phyloP scores from a whole-genome alignment of 2,113 vertebrate species.

The Alethe castanea region DNA sequence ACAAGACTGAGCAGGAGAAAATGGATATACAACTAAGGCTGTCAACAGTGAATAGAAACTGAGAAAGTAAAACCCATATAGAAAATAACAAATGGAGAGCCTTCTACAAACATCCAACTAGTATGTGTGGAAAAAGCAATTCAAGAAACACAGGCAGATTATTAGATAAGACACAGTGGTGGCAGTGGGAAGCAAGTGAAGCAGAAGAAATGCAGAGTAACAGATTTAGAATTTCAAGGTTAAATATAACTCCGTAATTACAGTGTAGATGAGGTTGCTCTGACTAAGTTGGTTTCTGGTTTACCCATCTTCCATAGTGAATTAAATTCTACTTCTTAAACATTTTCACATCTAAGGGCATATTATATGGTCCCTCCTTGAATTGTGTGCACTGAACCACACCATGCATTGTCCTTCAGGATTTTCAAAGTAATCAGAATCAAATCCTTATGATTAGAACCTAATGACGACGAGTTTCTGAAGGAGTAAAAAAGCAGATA shows the following conservation, averaged over 20 bases:
- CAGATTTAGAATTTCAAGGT: background rate
- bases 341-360: background rate
- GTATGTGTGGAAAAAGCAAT: background rate
- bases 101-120: background rate
- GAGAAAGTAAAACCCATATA: background rate
- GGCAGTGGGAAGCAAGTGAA: background rate
- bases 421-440: background rate
- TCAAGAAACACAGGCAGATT: background rate
- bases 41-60: background rate
- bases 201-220: background rate
- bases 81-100: background rate
- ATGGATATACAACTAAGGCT: background rate
- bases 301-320: background rate
- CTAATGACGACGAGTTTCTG: background rate
- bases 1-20: background rate
- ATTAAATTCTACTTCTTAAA: slow-evolving; percentile 25
- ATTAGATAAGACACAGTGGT: background rate
- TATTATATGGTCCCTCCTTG: background rate
- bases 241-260: background rate
- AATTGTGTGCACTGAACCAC: background rate
- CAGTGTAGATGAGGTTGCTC: background rate
- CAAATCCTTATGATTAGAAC: background rate
- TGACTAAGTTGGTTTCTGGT: background rate
- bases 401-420: background rate
- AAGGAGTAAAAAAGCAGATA: background rate